A percentile compares a stretch with the other conserved stretches of the same genome.
Evolutionary conservation across 2,113 vertebrate genomes (phyloP).

Genomic region (Psephotus haematonotus): DNA sequence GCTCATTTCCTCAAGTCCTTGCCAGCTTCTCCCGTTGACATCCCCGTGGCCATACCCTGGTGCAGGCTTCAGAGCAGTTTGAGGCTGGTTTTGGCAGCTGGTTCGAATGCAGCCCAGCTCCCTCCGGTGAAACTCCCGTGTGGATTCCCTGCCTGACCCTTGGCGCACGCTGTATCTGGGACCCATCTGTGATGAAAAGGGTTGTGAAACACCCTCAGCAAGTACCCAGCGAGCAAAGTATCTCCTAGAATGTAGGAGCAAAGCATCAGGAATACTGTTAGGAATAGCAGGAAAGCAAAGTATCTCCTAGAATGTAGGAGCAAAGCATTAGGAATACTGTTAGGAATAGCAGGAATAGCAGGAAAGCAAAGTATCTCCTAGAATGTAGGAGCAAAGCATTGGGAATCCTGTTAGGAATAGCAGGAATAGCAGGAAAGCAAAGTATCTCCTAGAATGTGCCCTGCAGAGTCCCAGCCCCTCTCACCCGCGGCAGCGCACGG

Average conservation of each 20-base stretch:
- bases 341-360: too few relatives aligned
- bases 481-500: rapidly evolving
- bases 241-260: not conserved
- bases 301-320: too few relatives aligned
- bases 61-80: not conserved
- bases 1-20: not conserved
- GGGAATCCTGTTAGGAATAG: too few relatives aligned
- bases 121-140: not conserved
- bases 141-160: not conserved
- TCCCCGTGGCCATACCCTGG: rapidly evolving
- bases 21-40: not conserved
- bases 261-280: too few relatives aligned
- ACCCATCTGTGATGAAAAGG: not conserved
- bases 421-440: not conserved
- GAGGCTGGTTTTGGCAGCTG: not conserved
- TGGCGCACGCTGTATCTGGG: not conserved
- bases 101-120: not conserved
- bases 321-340: too few relatives aligned
- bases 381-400: too few relatives aligned
- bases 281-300: not conserved
- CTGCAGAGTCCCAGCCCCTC: not conserved
- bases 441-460: not conserved
- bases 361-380: not conserved
- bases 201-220: rapidly evolving
- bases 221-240: not conserved